phyloP scores from a whole-genome alignment of 2,888 invertebrate species.

The Oasisia sp. region DNA sequence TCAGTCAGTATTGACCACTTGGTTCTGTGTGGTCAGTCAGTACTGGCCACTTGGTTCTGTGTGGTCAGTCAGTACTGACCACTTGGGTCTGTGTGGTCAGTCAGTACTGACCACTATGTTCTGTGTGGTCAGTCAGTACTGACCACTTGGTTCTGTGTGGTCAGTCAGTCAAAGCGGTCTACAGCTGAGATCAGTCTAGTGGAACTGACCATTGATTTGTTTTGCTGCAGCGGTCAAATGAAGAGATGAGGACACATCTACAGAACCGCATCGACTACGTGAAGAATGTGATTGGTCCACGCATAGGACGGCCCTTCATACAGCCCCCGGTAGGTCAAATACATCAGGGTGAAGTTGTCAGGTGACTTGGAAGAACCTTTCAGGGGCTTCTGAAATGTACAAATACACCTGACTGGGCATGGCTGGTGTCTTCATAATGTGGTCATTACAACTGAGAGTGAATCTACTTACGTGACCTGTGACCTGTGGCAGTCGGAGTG shows the following conservation, averaged over 20 bases:
- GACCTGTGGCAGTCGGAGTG: no score
- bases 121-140: neutral
- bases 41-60: neutral
- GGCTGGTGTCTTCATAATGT: neutral
- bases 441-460: neutral
- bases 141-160: neutral
- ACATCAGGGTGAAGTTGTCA: no score
- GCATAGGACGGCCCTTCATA: neutral
- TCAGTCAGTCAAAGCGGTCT: neutral
- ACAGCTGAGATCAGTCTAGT: neutral
- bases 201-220: conserved; percentile 13
- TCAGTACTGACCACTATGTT: neutral
- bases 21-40: neutral
- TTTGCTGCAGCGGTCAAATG: neutral
- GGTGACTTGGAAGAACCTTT: no score
- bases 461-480: neutral
- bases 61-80: neutral
- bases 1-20: neutral
- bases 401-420: neutral
- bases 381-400: neutral
- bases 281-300: conserved; percentile 6
- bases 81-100: neutral
- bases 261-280: neutral
- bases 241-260: neutral
- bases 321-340: neutral